These are phyloP conservation scores for Mimumesa dahlbomi DNA, from an alignment of 2,888 invertebrate genomes.

Conservation along the genomic window DNA sequence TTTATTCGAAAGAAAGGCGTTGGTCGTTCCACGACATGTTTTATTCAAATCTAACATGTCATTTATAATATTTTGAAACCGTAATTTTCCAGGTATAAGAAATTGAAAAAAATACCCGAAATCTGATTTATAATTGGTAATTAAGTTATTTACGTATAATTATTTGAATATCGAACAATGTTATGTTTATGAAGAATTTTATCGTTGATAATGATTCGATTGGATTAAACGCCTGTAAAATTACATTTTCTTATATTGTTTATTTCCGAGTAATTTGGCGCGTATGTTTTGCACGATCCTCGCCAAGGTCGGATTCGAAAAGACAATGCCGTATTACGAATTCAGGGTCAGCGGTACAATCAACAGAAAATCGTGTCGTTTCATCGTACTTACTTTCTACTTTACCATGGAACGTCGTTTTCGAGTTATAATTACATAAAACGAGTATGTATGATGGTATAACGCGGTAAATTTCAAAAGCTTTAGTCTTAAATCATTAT, in stretches of 20 bases:
- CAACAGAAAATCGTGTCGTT: constrained; percentile 20
- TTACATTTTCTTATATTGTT: background rate
- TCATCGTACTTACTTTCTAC: no score
- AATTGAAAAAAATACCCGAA: no score
- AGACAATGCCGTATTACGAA: constrained; percentile 60
- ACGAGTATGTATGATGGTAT: background rate
- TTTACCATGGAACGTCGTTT: background rate
- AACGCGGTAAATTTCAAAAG: no score
- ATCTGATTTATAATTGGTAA: no score
- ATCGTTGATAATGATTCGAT: background rate
- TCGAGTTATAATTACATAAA: background rate
- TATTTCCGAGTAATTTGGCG: constrained; percentile 40
- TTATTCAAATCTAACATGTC: background rate
- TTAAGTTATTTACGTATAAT: no score
- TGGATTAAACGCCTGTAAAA: constrained; percentile 3
- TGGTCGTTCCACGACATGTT: background rate
- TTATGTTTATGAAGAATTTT: no score
- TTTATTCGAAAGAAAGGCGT: background rate
- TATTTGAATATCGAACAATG: no score
- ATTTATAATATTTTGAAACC: no score
- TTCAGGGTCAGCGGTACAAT: constrained; percentile 36
- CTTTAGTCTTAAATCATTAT: no score
- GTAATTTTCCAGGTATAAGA: no score
- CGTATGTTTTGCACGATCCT: constrained; percentile 34
- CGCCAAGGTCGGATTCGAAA: constrained; percentile 48